These are phyloP conservation scores for Epsilonema sp. DNA, from an alignment of 2,888 invertebrate species.

Conservation along the genomic window DNA sequence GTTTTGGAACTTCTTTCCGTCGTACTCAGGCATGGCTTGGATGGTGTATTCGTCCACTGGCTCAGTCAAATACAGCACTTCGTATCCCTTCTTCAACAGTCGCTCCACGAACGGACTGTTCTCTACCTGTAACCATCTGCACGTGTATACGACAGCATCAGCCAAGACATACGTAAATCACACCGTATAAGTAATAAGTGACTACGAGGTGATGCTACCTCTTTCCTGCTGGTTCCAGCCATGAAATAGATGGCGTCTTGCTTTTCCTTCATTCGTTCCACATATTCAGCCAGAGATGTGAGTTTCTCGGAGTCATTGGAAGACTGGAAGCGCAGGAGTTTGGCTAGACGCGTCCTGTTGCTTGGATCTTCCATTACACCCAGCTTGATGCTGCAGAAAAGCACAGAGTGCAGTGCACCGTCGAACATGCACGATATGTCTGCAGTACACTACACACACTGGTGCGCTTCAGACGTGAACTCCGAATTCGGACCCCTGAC, in stretches of 20 bases:
- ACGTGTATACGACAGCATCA: too few relatives aligned
- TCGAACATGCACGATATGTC: too few relatives aligned
- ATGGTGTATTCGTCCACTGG: slow-evolving; percentile 96
- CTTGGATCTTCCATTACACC: slow-evolving; percentile 94
- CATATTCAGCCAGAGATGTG: slow-evolving; percentile 67
- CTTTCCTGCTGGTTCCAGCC: slow-evolving; percentile 63
- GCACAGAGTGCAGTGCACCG: too few relatives aligned
- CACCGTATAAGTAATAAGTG: too few relatives aligned
- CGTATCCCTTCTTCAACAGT: slow-evolving; percentile 71
- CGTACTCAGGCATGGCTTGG: slow-evolving; percentile 85
- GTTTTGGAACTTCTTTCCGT: slow-evolving; percentile 97
- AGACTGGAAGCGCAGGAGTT: slow-evolving; percentile 66
- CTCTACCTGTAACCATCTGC: slow-evolving; percentile 39
- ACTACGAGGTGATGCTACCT: too few relatives aligned
- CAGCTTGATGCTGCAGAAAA: slow-evolving; percentile 50
- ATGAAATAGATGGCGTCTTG: slow-evolving; percentile 91
- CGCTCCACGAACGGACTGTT: slow-evolving; percentile 84
- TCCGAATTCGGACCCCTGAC: too few relatives aligned
- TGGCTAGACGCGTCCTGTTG: slow-evolving; percentile 82
- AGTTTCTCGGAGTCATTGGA: slow-evolving; percentile 44
- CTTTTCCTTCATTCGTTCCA: slow-evolving; percentile 75
- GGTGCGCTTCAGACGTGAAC: too few relatives aligned
- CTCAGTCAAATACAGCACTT: slow-evolving; percentile 76
- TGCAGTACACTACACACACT: too few relatives aligned
- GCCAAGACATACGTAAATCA: too few relatives aligned